phyloP scores from a whole-genome alignment of 2,113 vertebrate genomes.

The Elephantulus edwardii region DNA sequence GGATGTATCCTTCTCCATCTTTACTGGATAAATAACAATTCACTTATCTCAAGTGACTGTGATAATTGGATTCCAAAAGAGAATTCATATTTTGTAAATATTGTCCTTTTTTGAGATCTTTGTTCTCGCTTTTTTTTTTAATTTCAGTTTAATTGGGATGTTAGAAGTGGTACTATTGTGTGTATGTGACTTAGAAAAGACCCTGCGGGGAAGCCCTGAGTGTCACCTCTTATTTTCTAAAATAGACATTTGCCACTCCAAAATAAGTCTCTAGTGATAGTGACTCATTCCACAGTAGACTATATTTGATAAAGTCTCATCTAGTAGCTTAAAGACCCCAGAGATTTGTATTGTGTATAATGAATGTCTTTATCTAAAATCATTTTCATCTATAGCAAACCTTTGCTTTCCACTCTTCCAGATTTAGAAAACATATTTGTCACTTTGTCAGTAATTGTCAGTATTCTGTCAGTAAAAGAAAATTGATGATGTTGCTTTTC shows the following conservation, averaged over 20 bases:
- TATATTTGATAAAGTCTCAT: background rate
- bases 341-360: background rate
- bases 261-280: background rate
- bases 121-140: background rate
- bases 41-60: background rate
- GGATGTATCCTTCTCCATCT: slow-evolving; percentile 13
- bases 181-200: slow-evolving; percentile 5
- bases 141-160: background rate
- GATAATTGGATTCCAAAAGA: slow-evolving; percentile 47
- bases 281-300: slow-evolving; percentile 8
- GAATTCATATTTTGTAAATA: background rate
- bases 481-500: background rate
- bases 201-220: background rate
- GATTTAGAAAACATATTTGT: background rate
- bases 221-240: slow-evolving; percentile 22
- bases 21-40: slow-evolving; percentile 45
- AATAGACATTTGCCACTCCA: slow-evolving; percentile 4
- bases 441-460: background rate
- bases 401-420: background rate
- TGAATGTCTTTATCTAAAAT: background rate
- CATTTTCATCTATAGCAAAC: background rate
- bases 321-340: background rate
- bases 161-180: background rate
- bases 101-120: background rate
- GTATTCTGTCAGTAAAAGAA: background rate